phyloP scores from a whole-genome alignment of 2,797 vertebrate genomes.

The Pyrocephalus nanus region DNA sequence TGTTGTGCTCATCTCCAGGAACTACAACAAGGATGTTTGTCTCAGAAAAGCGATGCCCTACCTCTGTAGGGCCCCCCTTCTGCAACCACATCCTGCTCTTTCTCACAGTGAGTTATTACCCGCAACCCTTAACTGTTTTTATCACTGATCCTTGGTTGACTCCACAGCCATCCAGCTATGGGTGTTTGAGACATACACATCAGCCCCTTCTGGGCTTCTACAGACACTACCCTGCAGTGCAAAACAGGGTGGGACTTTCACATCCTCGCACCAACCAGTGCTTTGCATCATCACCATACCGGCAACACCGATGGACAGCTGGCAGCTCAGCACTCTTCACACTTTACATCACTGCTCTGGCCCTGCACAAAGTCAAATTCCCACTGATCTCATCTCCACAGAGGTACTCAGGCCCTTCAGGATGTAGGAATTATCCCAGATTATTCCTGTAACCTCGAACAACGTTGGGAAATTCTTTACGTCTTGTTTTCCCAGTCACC shows the following conservation, averaged over 20 bases:
- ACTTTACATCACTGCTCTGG: not conserved
- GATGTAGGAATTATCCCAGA: not conserved
- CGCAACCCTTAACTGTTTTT: not conserved
- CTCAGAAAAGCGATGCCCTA: not conserved
- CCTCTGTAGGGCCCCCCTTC: not conserved
- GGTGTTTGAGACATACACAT: not conserved
- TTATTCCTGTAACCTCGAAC: not conserved
- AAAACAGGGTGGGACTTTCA: fast-evolving
- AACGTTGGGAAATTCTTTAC: fast-evolving
- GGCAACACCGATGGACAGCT: not conserved
- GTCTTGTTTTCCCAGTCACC: not conserved
- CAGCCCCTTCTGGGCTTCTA: not conserved
- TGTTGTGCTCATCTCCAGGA: not conserved
- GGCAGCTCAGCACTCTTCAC: not conserved
- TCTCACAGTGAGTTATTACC: not conserved
- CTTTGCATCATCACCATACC: fast-evolving
- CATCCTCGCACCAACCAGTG: not conserved
- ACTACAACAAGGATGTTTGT: not conserved
- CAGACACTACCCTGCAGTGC: not conserved
- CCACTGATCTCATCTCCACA: not conserved
- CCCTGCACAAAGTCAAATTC: not conserved
- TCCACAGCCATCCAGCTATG: not conserved
- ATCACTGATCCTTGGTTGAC: not conserved
- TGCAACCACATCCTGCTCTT: not conserved
- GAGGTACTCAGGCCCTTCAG: not conserved